Conservation (phyloP, 2,797 vertebrate species). For the Dendrocincla tyrannina region DNA sequence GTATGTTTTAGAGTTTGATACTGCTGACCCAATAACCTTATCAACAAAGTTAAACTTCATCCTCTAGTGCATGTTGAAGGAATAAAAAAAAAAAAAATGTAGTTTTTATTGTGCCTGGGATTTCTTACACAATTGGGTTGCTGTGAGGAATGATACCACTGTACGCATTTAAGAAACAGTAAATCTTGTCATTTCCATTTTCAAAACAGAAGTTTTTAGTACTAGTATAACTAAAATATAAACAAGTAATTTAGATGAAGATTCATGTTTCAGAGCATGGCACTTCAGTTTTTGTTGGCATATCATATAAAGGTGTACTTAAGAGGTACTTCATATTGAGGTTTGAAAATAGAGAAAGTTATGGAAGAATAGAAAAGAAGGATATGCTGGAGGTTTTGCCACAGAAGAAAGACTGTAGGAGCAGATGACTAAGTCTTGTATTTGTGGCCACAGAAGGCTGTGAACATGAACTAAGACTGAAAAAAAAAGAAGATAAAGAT, state of each 20-base stretch:
- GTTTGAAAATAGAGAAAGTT: not conserved
- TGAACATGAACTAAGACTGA: not conserved
- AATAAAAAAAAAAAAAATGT: not conserved
- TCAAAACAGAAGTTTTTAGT: not conserved
- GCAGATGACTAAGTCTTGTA: not conserved
- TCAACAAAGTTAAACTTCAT: not conserved
- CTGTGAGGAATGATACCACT: not conserved
- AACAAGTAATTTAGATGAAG: not conserved
- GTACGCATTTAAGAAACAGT: not conserved
- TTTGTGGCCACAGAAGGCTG: not conserved
- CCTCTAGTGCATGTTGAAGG: not conserved
- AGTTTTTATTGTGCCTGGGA: rapidly evolving
- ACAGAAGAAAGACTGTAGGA: not conserved
- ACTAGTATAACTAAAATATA: not conserved
- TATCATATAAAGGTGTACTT: not conserved
- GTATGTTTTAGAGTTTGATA: not conserved
- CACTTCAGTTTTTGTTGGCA: not conserved
- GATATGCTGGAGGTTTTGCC: not conserved
- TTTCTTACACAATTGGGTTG: not conserved
- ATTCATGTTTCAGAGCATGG: not conserved
- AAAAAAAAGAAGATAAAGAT: not conserved
- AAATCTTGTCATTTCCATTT: not conserved
- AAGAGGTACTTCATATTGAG: not conserved
- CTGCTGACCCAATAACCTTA: not conserved
- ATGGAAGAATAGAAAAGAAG: not conserved